Conservation (phyloP, 2,888 invertebrate species). For the Epirrhoe tristata region DNA sequence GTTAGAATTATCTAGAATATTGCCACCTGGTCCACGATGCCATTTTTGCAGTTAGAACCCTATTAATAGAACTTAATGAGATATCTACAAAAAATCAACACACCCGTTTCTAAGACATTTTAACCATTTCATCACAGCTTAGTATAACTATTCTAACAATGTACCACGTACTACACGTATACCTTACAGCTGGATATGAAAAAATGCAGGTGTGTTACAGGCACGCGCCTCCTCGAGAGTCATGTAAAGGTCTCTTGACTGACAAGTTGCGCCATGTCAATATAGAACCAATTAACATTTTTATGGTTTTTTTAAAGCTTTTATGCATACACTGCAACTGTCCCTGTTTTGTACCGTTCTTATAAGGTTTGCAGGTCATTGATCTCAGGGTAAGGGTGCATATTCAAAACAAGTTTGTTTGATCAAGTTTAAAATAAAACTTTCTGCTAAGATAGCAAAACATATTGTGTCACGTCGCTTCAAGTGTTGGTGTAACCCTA, state of each 20-base stretch:
- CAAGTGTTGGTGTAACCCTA: no score
- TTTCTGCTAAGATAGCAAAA: no score
- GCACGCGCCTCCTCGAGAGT: slow-evolving; percentile 36
- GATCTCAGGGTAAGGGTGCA: no score
- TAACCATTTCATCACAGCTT: slow-evolving; percentile 10
- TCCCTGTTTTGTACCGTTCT: no score
- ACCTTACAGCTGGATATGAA: slow-evolving; percentile 26
- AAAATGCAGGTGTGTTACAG: slow-evolving; percentile 38
- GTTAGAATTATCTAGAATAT: neutral
- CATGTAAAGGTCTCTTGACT: slow-evolving; percentile 40
- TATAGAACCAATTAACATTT: slow-evolving; percentile 26
- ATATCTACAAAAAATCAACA: slow-evolving; percentile 9
- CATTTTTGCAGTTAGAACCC: slow-evolving; percentile 3
- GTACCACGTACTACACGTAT: slow-evolving; percentile 16
- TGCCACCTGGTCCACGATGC: slow-evolving; percentile 7
- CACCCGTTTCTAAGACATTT: slow-evolving; percentile 18
- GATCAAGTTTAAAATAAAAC: no score
- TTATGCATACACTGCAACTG: no score
- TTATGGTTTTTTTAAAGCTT: neutral
- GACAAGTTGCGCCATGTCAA: slow-evolving; percentile 25
- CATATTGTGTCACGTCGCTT: no score
- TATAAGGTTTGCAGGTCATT: no score
- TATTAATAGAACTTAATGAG: slow-evolving; percentile 22
- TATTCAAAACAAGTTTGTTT: no score
- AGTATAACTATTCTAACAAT: slow-evolving; percentile 31